A percentile compares a stretch with the other conserved stretches of the same genome.
Evolutionary conservation across 2,797 vertebrate species (phyloP).

Genomic region (Emys orbicularis): DNA sequence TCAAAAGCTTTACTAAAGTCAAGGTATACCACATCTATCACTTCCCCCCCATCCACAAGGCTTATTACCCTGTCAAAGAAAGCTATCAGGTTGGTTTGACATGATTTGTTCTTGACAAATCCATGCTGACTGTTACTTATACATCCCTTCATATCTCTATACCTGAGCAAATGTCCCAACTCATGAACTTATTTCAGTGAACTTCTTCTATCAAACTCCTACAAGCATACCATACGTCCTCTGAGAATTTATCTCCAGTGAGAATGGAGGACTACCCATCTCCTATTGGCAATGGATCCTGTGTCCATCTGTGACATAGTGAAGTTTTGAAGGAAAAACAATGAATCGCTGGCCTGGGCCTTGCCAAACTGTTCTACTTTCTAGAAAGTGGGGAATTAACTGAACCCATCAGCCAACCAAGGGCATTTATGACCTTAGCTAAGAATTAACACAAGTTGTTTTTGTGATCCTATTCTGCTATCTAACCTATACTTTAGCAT

Average conservation of each 20-base stretch:
- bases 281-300: not conserved
- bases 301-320: accelerated
- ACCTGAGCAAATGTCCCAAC: not conserved
- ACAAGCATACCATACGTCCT: accelerated
- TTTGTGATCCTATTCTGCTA: not conserved
- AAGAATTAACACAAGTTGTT: not conserved
- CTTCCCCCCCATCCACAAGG: too few species aligned
- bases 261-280: not conserved
- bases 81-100: too few species aligned
- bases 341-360: not conserved
- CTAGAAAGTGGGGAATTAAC: not conserved
- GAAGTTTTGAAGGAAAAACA: not conserved
- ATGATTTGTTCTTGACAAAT: too few species aligned
- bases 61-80: too few species aligned
- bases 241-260: not conserved
- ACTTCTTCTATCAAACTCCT: not conserved
- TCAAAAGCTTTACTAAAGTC: too few species aligned
- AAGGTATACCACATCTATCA: too few species aligned
- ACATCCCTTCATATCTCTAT: accelerated
- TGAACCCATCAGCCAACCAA: not conserved
- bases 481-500: accelerated
- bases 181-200: not conserved
- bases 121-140: too few species aligned
- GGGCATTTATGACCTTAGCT: not conserved
- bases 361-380: not conserved